Base-by-base conservation (phyloP, 1,140 invertebrate genomes). In the Trichoplusia ni region DNA sequence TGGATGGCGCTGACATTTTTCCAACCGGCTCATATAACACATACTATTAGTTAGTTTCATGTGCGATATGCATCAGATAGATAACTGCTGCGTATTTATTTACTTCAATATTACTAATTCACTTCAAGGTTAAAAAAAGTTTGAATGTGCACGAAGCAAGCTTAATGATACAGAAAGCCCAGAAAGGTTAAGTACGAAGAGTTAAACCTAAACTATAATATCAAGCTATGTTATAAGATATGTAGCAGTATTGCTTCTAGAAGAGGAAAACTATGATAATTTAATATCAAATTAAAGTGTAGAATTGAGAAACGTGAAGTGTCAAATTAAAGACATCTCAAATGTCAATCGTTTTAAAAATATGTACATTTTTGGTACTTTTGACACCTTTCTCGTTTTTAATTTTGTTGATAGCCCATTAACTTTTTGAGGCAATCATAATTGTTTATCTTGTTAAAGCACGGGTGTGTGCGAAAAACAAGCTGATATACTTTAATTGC, bases 1-100 rank as follows among this genome's bases (percentile, higher is more conserved):
- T 91, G 29, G 78, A 75, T 61, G 84, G 74, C 64, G 82, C 35
- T 60, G 87, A 85, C 88, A 90, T 90, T 66, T 70, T 86, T 60
- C 29, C 35, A 46, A 49, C 62, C 63, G 40, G 53, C 72, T 71
- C 70, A 69, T 71, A 69, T 38, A 74, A 53, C 75, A 73, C 83
- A 86, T 89, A 46, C 80, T 69, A 54, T 29, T 58, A 29, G 18
- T 33, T 37, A 35, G 27, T 33, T 11, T 35, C 31, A 56, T 16
- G 35, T 40, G 21, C 35, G 51, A 47, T 33, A 60, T 25, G 31
- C 44, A 60, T 60, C 44, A 60, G 29, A 42, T 14, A 29, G 29
- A 47, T 60, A 47, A 46, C 11, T 29, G 8, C 13, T 42, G 19
- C 7, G 25, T 59, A 44, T 44, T 31, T 59, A 54, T 44, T 59